Evolutionary conservation across 2,797 vertebrate genomes (phyloP).

Genomic region (Acanthurus leucopareius): DNA sequence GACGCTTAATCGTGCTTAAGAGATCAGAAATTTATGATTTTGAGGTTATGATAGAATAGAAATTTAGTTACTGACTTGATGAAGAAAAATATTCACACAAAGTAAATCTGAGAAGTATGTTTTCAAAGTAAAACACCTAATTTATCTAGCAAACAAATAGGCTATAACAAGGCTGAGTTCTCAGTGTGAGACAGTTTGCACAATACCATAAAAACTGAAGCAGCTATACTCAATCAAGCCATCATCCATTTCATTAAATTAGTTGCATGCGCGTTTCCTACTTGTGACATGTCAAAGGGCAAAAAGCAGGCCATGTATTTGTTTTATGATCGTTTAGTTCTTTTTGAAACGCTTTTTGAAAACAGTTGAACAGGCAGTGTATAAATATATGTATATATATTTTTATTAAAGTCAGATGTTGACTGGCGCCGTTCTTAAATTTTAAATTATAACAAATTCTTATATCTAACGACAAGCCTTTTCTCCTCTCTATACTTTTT

Average conservation of each 20-base stretch:
- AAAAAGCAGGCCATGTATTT: too few species aligned
- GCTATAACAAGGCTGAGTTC: neutral
- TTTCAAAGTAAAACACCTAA: neutral
- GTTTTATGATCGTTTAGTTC: too few species aligned
- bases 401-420: too few species aligned
- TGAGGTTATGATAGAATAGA: neutral
- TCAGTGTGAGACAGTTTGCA: neutral
- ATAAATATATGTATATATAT: too few species aligned
- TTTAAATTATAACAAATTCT: too few species aligned
- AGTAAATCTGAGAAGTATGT: neutral
- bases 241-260: neutral
- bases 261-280: too few species aligned
- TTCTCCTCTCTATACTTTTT: neutral
- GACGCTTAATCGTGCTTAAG: neutral
- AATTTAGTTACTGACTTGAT: neutral
- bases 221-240: neutral
- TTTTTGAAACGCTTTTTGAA: too few species aligned
- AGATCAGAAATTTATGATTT: neutral
- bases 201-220: neutral
- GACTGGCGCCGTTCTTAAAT: too few species aligned
- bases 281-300: too few species aligned
- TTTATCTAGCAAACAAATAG: neutral
- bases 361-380: too few species aligned
- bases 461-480: neutral
- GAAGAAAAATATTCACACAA: neutral